phyloP scores from a whole-genome alignment of 2,888 invertebrate species.

The Pocota personata region DNA sequence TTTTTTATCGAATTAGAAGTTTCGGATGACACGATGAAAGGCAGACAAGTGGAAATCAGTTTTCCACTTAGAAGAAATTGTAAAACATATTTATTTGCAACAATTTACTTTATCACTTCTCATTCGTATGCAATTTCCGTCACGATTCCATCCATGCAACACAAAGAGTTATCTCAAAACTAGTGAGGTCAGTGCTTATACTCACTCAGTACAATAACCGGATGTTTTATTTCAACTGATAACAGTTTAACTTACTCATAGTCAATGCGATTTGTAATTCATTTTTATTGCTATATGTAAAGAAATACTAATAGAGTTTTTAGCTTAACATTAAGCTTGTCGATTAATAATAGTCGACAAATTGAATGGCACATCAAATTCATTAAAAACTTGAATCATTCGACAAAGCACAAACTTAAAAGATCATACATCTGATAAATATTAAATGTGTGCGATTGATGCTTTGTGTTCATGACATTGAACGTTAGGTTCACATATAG shows the following conservation, averaged over 20 bases:
- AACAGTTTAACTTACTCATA: not conserved
- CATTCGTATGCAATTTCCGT: not conserved
- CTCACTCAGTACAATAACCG: not conserved
- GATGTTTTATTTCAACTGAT: conserved; percentile 15
- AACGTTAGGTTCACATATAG: too few species aligned
- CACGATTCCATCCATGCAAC: not conserved
- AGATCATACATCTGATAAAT: not conserved
- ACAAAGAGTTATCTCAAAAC: not conserved
- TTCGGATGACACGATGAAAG: too few species aligned
- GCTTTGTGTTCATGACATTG: too few species aligned
- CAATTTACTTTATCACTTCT: not conserved
- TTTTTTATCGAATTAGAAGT: not conserved
- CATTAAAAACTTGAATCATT: not conserved
- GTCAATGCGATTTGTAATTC: not conserved
- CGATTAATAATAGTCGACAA: not conserved
- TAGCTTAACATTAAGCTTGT: too few species aligned
- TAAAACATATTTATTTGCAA: too few species aligned
- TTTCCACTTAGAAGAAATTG: too few species aligned
- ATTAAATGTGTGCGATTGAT: not conserved
- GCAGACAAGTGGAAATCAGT: too few species aligned
- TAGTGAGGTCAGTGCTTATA: not conserved
- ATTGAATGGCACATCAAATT: not conserved
- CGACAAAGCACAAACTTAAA: not conserved
- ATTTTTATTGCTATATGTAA: not conserved
- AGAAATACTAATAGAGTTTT: not conserved